Evolutionary conservation across 2,888 invertebrate genomes (phyloP).

Genomic region (Chamaedrilus cognettii): DNA sequence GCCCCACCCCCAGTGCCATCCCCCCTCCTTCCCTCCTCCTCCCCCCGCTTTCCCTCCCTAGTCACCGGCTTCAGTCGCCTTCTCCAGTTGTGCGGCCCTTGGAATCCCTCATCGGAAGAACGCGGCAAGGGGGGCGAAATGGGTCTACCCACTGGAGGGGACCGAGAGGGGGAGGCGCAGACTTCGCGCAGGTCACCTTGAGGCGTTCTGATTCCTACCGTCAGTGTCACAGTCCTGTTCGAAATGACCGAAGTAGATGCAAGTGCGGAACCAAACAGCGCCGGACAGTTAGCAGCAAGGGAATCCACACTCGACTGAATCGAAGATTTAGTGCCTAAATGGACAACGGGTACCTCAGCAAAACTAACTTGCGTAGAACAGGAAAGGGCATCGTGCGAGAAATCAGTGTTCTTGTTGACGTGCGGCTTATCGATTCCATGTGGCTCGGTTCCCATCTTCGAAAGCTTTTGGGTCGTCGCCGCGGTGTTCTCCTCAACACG

Average conservation of each 20-base stretch:
- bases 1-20: not conserved
- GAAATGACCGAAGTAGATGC: not conserved
- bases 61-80: conserved; percentile 45
- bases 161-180: not conserved
- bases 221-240: not conserved
- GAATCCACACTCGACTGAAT: no score
- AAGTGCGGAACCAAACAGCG: not conserved
- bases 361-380: no score
- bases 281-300: no score
- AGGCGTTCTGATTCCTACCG: not conserved
- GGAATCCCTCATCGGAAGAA: conserved; percentile 32
- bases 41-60: conserved; percentile 3
- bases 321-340: no score
- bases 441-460: no score
- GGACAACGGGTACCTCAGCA: no score
- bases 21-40: conserved; percentile 6
- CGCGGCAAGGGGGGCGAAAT: not conserved
- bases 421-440: no score
- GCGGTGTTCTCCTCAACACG: no score
- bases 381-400: no score
- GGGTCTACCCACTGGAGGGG: not conserved
- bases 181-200: not conserved
- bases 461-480: no score
- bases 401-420: no score
- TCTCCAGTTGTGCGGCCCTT: conserved; percentile 54